A percentile compares a stretch with the other conserved stretches of the same genome.
phyloP scores from a whole-genome alignment of 2,113 vertebrate species.

The Parus major region DNA sequence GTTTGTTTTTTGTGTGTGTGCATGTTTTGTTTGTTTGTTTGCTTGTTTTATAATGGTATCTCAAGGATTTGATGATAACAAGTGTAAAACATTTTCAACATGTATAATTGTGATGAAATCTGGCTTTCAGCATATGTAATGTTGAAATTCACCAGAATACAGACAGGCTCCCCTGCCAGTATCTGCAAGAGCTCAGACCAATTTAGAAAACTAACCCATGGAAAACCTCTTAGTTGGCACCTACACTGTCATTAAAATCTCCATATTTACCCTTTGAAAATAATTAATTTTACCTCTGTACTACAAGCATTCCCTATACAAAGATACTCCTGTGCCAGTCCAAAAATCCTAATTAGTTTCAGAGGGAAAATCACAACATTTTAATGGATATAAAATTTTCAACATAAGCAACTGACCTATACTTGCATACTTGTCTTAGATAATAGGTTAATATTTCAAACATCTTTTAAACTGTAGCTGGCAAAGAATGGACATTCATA shows the following conservation, averaged over 20 bases:
- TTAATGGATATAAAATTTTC: background rate
- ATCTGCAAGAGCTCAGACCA: background rate
- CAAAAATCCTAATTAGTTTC: conserved; percentile 40
- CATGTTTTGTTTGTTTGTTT: background rate
- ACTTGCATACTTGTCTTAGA: background rate
- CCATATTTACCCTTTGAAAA: conserved; percentile 14
- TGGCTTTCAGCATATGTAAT: background rate
- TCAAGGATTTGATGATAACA: background rate
- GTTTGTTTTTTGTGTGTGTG: no score
- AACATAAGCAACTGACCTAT: background rate
- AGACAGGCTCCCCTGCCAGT: background rate
- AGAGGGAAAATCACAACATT: conserved; percentile 1
- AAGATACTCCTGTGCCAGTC: background rate
- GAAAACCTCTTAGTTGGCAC: background rate
- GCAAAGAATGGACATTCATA: background rate
- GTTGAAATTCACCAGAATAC: background rate
- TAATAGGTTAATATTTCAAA: background rate
- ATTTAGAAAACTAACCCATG: background rate
- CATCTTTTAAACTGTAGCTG: background rate
- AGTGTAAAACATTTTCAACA: background rate
- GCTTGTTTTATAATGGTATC: background rate
- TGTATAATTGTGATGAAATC: background rate
- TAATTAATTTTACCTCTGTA: conserved; percentile 16
- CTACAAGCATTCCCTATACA: background rate
- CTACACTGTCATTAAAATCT: background rate